Base-by-base conservation (phyloP, 1,140 invertebrate species). In the Agrilus planipennis region DNA sequence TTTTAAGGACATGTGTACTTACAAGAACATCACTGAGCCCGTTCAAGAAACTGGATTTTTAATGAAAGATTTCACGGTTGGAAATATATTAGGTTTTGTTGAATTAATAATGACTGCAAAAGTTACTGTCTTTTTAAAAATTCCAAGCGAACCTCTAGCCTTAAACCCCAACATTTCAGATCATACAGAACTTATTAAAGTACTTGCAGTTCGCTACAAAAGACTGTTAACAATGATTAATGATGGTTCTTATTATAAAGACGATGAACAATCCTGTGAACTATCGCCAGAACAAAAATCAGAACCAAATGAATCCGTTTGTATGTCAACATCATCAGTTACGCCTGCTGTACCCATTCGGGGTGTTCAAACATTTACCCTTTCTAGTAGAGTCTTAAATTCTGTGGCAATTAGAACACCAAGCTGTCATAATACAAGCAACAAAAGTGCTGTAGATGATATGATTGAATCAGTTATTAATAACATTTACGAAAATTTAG, bases 131-230 rank as follows among this genome's bases (percentile, higher is more conserved):
- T 54, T 69, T 36, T 59, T 74, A 20, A 59, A 70, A 27, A 66
- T 79, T 38, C 76, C 76, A 0, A 72, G 76, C 16, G 68, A 76
- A 34, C 60, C 76, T 7, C 67, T 79, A 20, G 65, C 72, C 36
- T 54, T 79, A 19, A 73, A 79, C 58, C 71, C 70, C 0, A 61
- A 60, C 18, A 50, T 74, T 2, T 51, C 64, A 10, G 65, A 71
- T 32, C 68, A 75, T 44, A 68, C 70, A 36, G 47, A 55, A 57
- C 57, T 44, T 66, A 70, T 52, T 46, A 64, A 27, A 55, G 64
- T 49, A 67, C 69, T 47, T 58, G 49, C 68, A 0, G 53, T 65
- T 41, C 59, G 69, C 16, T 73, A 57, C 31, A 49, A 45, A 22
- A 45, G 49, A 27, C 27, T 48, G 15, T 19, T 46, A 6, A 20